Conservation (phyloP, 1,140 invertebrate species). For the Conus ventricosus region DNA sequence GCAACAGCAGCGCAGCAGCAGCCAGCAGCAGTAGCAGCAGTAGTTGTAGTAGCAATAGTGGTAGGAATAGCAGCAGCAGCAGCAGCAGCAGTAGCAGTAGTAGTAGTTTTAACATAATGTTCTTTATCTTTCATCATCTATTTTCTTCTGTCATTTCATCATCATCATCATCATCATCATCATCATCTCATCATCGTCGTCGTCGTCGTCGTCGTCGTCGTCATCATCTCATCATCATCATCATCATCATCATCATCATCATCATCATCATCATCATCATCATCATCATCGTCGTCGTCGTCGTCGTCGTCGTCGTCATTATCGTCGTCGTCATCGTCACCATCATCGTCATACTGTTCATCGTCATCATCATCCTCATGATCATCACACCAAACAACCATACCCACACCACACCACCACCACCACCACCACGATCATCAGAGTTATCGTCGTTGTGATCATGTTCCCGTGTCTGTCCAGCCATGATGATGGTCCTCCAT, state of each 20-base stretch:
- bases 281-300: not conserved
- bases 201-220: not conserved
- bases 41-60: constrained; percentile 22
- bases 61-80: constrained; percentile 30
- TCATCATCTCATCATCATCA: constrained; percentile 7
- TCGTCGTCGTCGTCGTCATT: not conserved
- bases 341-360: not conserved
- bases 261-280: too few species aligned
- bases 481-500: too few species aligned
- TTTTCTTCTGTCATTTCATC: not conserved
- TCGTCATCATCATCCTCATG: not conserved
- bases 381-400: too few species aligned
- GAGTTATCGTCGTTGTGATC: too few species aligned
- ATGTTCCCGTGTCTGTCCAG: too few species aligned
- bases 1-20: constrained; percentile 16
- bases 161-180: constrained; percentile 16
- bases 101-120: not conserved
- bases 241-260: too few species aligned
- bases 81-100: constrained; percentile 1
- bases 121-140: not conserved
- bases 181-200: not conserved
- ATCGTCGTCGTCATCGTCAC: too few species aligned
- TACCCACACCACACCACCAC: too few species aligned
- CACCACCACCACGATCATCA: too few species aligned
- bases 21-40: constrained; percentile 8